Percentiles rank a stretch among this genome's conserved stretches.
Conservation (phyloP, 2,888 invertebrate species). For the Eledona agricola region DNA sequence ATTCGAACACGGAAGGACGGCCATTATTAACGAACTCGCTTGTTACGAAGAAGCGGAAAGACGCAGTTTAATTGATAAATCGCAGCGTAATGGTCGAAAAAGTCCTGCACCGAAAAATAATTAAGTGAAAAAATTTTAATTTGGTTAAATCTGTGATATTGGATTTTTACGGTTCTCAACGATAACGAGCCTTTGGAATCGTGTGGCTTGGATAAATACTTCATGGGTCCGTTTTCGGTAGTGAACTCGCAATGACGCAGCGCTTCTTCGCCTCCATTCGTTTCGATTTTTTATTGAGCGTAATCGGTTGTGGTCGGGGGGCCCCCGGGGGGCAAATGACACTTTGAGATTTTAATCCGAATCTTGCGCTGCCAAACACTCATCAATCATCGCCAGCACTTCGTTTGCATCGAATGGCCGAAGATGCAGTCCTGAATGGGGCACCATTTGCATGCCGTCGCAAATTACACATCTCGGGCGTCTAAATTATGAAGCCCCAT, state of each 20-base stretch:
- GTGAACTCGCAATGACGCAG: slow-evolving; percentile 25
- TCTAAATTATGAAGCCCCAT: slow-evolving; percentile 27
- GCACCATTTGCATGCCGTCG: slow-evolving; percentile 18
- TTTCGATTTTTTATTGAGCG: slow-evolving; percentile 3
- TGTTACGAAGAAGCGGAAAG: slow-evolving; percentile 2
- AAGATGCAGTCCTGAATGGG: slow-evolving; percentile 23
- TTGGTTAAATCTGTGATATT: slow-evolving; percentile 30
- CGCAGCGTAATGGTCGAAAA: slow-evolving; percentile 9
- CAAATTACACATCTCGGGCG: slow-evolving; percentile 27
- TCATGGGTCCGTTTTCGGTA: slow-evolving; percentile 18
- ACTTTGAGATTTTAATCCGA: slow-evolving; percentile 14
- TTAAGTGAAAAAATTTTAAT: slow-evolving; percentile 31
- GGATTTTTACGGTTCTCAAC: slow-evolving; percentile 29
- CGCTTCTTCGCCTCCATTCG: slow-evolving; percentile 14
- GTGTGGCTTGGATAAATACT: slow-evolving; percentile 19
- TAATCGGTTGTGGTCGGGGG: slow-evolving; percentile 12
- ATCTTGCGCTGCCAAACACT: background rate
- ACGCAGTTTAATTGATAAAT: slow-evolving; percentile 18
- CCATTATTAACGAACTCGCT: slow-evolving; percentile 36
- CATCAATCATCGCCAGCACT: slow-evolving; percentile 10
- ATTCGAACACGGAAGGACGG: slow-evolving; percentile 43
- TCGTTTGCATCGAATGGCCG: slow-evolving; percentile 25
- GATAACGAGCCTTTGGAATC: slow-evolving; percentile 32
- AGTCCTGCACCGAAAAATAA: slow-evolving; percentile 4
- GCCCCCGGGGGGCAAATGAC: too few relatives aligned